phyloP scores from a whole-genome alignment of 2,888 invertebrate species.

The Brachylomia viminalis region DNA sequence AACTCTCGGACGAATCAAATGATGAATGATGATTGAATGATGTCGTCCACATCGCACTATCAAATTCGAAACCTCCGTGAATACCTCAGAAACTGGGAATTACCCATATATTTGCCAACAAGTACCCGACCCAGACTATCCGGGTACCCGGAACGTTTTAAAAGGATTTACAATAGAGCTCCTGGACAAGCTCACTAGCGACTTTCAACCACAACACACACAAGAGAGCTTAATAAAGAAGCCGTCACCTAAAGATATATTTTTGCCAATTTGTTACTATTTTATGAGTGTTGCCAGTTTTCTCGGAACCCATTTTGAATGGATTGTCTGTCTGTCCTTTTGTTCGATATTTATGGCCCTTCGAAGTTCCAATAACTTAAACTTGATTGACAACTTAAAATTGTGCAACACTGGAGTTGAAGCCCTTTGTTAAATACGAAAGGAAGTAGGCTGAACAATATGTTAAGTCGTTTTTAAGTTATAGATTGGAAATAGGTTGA shows the following conservation, averaged over 20 bases:
- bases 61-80: neutral
- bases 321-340: slow-evolving; percentile 39
- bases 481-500: neutral
- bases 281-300: slow-evolving; percentile 41
- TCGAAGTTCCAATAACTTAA: slow-evolving; percentile 45
- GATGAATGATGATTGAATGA: no score
- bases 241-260: slow-evolving; percentile 32
- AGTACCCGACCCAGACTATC: neutral
- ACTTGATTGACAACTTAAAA: slow-evolving; percentile 45
- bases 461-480: neutral
- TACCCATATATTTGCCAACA: neutral
- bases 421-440: slow-evolving; percentile 24
- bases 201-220: neutral
- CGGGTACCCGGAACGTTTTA: neutral
- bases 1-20: neutral
- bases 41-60: no score
- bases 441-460: neutral
- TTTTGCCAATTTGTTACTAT: slow-evolving; percentile 50
- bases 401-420: slow-evolving; percentile 15
- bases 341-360: slow-evolving; percentile 52
- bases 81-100: neutral
- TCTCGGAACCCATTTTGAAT: slow-evolving; percentile 43
- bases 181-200: neutral
- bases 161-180: no score
- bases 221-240: slow-evolving; percentile 10